Conservation (phyloP, 2,797 vertebrate genomes). For the Anomalospiza imberbis region DNA sequence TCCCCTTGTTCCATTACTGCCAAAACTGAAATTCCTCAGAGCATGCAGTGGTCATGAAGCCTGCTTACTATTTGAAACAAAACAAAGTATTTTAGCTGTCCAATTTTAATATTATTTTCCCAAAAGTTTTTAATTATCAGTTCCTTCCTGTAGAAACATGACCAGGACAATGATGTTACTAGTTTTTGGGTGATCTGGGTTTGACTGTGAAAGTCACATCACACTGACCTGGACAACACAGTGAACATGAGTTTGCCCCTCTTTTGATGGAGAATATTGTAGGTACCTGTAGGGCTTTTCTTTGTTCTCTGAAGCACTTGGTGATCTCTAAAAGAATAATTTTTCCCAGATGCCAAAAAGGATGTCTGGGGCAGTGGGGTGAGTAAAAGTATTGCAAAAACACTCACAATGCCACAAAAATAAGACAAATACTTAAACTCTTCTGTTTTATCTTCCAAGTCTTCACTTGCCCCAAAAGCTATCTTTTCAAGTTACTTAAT, state of each 20-base stretch:
- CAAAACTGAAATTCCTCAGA: not conserved
- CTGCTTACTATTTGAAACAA: not conserved
- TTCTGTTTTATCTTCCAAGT: not conserved
- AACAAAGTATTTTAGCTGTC: not conserved
- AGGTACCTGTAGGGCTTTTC: not conserved
- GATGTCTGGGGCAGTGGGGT: not conserved
- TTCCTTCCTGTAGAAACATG: not conserved
- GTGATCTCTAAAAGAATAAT: not conserved
- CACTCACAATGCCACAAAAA: not conserved
- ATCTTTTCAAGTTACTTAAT: not conserved
- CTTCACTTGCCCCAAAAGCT: not conserved
- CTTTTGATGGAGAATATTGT: not conserved
- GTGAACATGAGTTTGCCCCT: not conserved
- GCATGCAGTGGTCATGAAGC: not conserved
- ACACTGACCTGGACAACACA: not conserved
- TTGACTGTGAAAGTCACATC: not conserved
- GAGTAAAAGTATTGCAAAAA: slow-evolving; percentile 37
- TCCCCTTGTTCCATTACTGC: not conserved
- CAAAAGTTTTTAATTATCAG: not conserved
- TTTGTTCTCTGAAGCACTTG: not conserved
- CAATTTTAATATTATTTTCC: not conserved
- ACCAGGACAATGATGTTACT: not conserved
- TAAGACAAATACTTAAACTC: not conserved
- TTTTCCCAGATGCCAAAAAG: not conserved
- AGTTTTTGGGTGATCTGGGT: not conserved